These are phyloP conservation scores for Dione juno DNA, from an alignment of 2,888 invertebrate genomes.

Conservation along the genomic window DNA sequence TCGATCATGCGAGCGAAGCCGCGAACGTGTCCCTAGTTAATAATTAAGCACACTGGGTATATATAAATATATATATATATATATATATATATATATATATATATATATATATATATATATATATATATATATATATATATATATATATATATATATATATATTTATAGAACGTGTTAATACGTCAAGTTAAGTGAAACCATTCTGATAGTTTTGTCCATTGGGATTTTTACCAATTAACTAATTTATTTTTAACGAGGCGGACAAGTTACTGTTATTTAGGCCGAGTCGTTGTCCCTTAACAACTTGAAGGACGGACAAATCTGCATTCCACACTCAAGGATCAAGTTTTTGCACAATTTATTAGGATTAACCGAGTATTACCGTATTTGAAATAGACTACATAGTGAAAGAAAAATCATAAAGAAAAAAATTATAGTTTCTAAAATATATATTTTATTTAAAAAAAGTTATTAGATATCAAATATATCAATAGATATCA, in stretches of 20 bases:
- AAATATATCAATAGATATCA: too few species aligned
- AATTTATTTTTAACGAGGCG: slow-evolving; percentile 68
- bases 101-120: background rate
- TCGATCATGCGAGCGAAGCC: too few species aligned
- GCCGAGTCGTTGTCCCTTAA: slow-evolving; percentile 70
- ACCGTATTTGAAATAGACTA: slow-evolving; percentile 17
- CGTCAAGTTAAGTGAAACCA: background rate
- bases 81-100: background rate
- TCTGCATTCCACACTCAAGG: slow-evolving; percentile 57
- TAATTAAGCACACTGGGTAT: too few species aligned
- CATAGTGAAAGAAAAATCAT: background rate
- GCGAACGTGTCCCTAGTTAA: too few species aligned
- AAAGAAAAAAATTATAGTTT: background rate
- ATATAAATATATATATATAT: too few species aligned
- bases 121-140: background rate
- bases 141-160: background rate
- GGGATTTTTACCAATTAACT: slow-evolving; percentile 63
- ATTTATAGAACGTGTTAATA: background rate
- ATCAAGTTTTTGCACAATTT: slow-evolving; percentile 45
- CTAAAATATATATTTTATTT: background rate
- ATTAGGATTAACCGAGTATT: slow-evolving; percentile 35
- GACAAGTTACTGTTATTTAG: slow-evolving; percentile 65
- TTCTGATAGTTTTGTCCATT: slow-evolving; percentile 20
- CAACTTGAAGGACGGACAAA: slow-evolving; percentile 71
- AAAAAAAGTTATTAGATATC: background rate